Percentiles rank a stretch among this genome's conserved stretches.
These are phyloP conservation scores for Drosophila kohkoa DNA, from an alignment of 1,140 invertebrate genomes.

Conservation along the genomic window DNA sequence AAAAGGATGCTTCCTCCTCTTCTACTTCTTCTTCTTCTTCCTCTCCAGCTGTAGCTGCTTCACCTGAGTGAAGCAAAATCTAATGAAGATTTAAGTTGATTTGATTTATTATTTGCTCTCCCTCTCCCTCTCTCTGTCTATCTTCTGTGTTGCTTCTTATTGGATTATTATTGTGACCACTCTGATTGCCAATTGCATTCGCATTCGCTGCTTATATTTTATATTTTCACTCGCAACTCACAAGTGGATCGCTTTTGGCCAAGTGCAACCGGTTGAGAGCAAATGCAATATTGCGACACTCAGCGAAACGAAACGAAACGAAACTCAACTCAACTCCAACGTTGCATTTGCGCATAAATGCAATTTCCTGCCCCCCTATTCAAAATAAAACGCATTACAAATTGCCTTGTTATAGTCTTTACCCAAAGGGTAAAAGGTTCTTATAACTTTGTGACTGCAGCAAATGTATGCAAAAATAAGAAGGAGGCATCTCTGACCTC, in stretches of 20 bases:
- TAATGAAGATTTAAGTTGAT: constrained; percentile 73
- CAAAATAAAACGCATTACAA: no score
- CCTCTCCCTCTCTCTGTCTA: not conserved
- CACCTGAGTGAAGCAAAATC: constrained; percentile 18
- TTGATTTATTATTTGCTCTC: constrained; percentile 68
- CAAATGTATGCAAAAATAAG: no score
- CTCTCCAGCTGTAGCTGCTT: not conserved
- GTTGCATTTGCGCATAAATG: no score
- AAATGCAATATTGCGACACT: constrained; percentile 14
- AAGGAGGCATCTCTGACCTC: no score
- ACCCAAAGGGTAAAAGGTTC: no score
- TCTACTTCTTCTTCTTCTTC: no score
- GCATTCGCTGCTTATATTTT: not conserved
- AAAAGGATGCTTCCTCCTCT: no score
- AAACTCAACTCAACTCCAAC: no score
- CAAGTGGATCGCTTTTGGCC: not conserved
- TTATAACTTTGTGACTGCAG: no score
- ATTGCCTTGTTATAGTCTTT: no score
- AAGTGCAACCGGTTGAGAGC: not conserved
- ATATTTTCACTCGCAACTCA: not conserved
- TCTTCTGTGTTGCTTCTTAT: constrained; percentile 16
- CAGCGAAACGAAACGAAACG: not conserved
- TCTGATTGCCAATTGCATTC: constrained; percentile 30
- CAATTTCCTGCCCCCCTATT: no score
- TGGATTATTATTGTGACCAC: constrained; percentile 31